These are phyloP conservation scores for Odontamblyopus lacepedii DNA, from an alignment of 2,797 vertebrate species.

Conservation along the genomic window DNA sequence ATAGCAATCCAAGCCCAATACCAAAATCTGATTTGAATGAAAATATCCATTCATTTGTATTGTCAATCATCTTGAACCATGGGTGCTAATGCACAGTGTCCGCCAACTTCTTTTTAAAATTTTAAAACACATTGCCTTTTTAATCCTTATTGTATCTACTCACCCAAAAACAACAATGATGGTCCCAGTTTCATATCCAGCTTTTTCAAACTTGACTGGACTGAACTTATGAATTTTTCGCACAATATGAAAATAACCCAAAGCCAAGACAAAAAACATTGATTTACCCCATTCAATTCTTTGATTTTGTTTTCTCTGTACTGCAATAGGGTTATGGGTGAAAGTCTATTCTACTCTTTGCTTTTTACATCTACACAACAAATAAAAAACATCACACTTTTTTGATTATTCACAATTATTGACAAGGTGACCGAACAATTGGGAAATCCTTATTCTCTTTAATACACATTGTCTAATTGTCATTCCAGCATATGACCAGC, in stretches of 20 bases:
- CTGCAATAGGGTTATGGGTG: not conserved
- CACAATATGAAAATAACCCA: not conserved
- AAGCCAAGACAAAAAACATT: not conserved
- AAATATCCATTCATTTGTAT: not conserved
- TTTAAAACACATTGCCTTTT: not conserved
- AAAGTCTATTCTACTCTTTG: too few relatives aligned
- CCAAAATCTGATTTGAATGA: not conserved
- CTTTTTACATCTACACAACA: too few relatives aligned
- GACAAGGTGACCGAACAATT: too few relatives aligned
- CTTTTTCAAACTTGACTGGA: not conserved
- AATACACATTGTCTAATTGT: too few relatives aligned
- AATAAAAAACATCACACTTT: too few relatives aligned
- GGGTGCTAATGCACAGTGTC: not conserved
- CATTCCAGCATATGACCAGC: too few relatives aligned
- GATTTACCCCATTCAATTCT: not conserved
- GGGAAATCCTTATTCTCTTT: too few relatives aligned
- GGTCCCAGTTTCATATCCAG: not conserved
- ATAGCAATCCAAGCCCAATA: not conserved
- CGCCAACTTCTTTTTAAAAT: not conserved
- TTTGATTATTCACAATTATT: too few relatives aligned
- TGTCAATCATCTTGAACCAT: not conserved
- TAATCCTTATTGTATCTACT: not conserved
- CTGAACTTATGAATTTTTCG: not conserved
- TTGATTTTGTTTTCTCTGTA: not conserved
- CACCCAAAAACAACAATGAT: not conserved